Percentiles rank a stretch among this genome's conserved stretches.
phyloP scores from a whole-genome alignment of 2,888 invertebrate genomes.

The Drosophila algonquin region DNA sequence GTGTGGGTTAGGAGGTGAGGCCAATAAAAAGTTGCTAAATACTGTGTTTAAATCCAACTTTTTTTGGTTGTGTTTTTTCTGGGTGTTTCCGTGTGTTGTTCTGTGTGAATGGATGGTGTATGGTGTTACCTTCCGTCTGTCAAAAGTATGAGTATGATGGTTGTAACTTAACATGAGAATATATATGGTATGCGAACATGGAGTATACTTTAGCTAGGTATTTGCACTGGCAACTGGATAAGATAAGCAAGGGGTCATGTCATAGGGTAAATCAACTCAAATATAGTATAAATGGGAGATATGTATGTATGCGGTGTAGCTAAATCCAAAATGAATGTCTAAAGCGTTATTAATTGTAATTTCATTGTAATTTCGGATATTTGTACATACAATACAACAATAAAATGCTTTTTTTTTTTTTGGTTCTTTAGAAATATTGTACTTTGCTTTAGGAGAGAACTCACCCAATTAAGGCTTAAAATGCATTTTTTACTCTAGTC shows the following conservation, averaged over 20 bases:
- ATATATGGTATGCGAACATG: conserved; percentile 9
- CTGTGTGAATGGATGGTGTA: too few species aligned
- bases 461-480: conserved; percentile 78
- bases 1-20: conserved; percentile 23
- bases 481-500: conserved; percentile 73
- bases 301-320: conserved; percentile 22
- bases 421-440: conserved; percentile 6
- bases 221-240: conserved; percentile 13
- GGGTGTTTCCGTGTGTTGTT: conserved; percentile 10
- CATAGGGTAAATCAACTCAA: conserved; percentile 26
- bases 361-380: conserved; percentile 26
- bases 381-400: conserved; percentile 36
- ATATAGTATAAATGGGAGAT: neutral
- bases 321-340: conserved; percentile 38
- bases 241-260: conserved; percentile 15
- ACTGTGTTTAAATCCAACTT: conserved; percentile 26
- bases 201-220: conserved; percentile 3
- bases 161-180: conserved; percentile 10
- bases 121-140: conserved; percentile 7
- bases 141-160: neutral
- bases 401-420: conserved; percentile 31
- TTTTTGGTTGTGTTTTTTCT: neutral
- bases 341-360: conserved; percentile 36
- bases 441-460: conserved; percentile 57
- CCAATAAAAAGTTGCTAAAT: conserved; percentile 52